Base-by-base conservation (phyloP, 2,113 vertebrate genomes). In the Pagrus major region DNA sequence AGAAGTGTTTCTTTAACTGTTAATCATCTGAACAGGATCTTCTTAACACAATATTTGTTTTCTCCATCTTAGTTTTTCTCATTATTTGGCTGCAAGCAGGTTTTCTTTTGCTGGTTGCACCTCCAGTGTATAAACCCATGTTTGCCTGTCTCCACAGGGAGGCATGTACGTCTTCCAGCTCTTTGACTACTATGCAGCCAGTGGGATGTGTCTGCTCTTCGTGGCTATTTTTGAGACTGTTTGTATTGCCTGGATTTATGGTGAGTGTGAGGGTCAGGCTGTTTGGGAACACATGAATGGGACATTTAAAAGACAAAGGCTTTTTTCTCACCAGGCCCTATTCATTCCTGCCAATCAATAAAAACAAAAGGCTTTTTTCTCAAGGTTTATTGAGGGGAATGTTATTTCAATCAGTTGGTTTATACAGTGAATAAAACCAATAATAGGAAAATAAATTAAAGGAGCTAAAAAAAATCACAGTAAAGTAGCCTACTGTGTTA, bases 161-260 rank as follows among this genome's bases (percentile, higher is more conserved):
- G 98, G 97, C 54, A 97, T 99, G 97, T 99, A 99, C 4, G 86
- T 99, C 70, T 99, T 99, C 89, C 98, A 99, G 93, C 95, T 99
- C 69, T 99, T 99, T 81, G 98, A 99, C 91, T 98, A 98, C 91
- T 99, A 99, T 3, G 97, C 97, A 41, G 97, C 97, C 93, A 99
- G 98, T 41, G 98, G 98, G 85, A 99, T 97, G 96, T 98, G 97
- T 59, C 93, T 99, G 41, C 97, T 99, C 63, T 98, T 99, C 6
- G 97, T 99, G 83, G 97, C 97, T 80, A 91, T 99, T 92, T 99
- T 99, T 76, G 97, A 99, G 92, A 97, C 96, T 1, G 81, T 98
- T 78, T 97, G 96, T 91, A 94, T 99, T 25, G 97, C 94, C 46
- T 99, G 98, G 97, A 89, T 98, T 84, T 99, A 99, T 41, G 98